A percentile compares a stretch with the other conserved stretches of the same genome.
Conservation (phyloP, 2,888 invertebrate species). For the Neocrepidodera transversa region DNA sequence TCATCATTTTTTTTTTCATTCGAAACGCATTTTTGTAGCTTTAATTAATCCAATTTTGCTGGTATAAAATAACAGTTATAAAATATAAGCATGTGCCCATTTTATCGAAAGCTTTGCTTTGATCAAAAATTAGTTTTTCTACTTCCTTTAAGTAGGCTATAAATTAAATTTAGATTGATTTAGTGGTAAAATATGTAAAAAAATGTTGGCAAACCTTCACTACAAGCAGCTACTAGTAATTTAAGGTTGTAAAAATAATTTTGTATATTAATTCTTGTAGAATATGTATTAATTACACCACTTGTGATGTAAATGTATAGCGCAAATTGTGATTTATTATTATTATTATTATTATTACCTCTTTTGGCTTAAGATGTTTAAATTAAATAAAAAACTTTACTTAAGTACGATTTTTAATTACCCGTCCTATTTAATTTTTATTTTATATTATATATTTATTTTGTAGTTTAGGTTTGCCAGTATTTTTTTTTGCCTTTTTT, state of each 20-base stretch:
- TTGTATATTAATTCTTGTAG: slow-evolving; percentile 42
- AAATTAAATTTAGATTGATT: not conserved
- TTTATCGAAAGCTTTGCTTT: too few species aligned
- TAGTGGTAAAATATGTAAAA: slow-evolving; percentile 33
- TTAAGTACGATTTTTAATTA: slow-evolving; percentile 40
- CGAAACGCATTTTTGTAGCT: not conserved
- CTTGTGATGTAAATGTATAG: slow-evolving; percentile 30
- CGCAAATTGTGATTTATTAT: slow-evolving; percentile 38
- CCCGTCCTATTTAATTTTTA: slow-evolving; percentile 33
- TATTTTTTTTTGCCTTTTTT: slow-evolving; percentile 50
- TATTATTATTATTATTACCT: too few species aligned
- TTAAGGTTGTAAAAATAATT: slow-evolving; percentile 13
- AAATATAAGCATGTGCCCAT: too few species aligned
- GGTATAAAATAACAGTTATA: too few species aligned
- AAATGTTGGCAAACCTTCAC: slow-evolving; percentile 65
- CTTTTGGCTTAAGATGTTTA: slow-evolving; percentile 37
- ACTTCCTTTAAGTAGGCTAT: too few species aligned
- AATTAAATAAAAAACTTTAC: slow-evolving; percentile 41
- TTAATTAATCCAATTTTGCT: too few species aligned
- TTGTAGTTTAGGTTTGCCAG: slow-evolving; percentile 60
- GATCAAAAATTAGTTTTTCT: too few species aligned
- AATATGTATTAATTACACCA: slow-evolving; percentile 22
- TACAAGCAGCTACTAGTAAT: slow-evolving; percentile 47
- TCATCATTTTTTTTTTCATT: not conserved
- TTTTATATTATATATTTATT: slow-evolving; percentile 44